These are phyloP conservation scores for Corynorhinus townsendii DNA, from an alignment of 2,113 vertebrate genomes.

Conservation along the genomic window DNA sequence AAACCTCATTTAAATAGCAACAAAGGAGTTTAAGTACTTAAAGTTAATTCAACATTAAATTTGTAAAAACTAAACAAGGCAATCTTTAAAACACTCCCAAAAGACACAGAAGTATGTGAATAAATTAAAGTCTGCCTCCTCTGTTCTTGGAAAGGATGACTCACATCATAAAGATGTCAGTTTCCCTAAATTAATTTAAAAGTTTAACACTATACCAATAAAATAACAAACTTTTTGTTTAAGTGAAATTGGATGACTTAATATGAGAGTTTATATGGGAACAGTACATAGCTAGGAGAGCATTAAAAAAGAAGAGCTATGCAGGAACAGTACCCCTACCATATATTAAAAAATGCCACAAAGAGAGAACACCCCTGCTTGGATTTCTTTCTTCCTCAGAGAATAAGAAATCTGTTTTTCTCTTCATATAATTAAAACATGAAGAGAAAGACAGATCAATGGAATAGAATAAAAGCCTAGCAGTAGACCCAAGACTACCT, in stretches of 20 bases:
- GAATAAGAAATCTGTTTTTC: no score
- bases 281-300: not conserved
- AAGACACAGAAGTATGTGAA: not conserved
- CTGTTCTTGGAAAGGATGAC: not conserved
- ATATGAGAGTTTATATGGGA: not conserved
- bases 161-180: not conserved
- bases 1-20: not conserved
- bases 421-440: not conserved
- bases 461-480: not conserved
- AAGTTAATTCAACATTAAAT: not conserved
- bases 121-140: not conserved
- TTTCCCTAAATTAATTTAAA: not conserved
- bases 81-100: not conserved
- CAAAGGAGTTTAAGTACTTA: not conserved
- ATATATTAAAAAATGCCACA: not conserved
- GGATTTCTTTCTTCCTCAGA: no score
- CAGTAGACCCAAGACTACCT: not conserved
- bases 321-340: not conserved
- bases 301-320: not conserved
- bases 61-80: not conserved
- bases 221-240: not conserved
- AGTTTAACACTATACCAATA: not conserved
- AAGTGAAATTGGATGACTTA: not conserved
- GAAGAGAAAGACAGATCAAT: not conserved
- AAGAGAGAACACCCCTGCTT: not conserved